Conservation (phyloP, 2,797 vertebrate species). For the Acipenser ruthenus region DNA sequence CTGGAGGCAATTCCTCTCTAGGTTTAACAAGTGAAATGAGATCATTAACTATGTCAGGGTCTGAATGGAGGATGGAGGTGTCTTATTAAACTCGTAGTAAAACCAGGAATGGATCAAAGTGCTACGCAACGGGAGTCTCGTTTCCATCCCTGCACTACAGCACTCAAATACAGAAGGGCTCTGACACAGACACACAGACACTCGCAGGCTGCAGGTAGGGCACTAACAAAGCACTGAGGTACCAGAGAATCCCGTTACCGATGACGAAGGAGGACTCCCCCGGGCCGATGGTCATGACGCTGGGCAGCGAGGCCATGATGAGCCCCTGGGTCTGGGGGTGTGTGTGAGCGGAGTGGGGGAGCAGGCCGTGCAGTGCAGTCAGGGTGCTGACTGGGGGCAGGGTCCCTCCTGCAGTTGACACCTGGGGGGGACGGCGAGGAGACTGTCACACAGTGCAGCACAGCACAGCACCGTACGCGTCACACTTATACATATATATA, state of each 20-base stretch:
- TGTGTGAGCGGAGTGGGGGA: slow-evolving; percentile 44
- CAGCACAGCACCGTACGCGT: no score
- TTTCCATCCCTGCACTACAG: no score
- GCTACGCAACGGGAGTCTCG: no score
- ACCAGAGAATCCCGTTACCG: slow-evolving; percentile 53
- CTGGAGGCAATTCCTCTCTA: no score
- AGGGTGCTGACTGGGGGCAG: slow-evolving; percentile 94
- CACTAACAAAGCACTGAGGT: neutral
- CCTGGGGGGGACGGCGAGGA: no score
- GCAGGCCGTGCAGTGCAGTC: slow-evolving; percentile 85
- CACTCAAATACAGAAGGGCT: neutral
- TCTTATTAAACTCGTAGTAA: no score
- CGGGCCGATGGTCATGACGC: slow-evolving; percentile 86
- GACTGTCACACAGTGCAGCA: no score
- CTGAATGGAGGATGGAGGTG: no score
- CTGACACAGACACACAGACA: neutral
- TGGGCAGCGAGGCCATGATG: slow-evolving; percentile 90
- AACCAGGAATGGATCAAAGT: no score
- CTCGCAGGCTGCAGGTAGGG: neutral
- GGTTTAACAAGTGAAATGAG: no score
- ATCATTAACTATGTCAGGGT: no score
- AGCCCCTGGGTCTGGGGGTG: slow-evolving; percentile 67
- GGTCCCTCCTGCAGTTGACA: slow-evolving; percentile 49
- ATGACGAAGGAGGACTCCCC: slow-evolving; percentile 86
- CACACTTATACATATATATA: no score